Base-by-base conservation (phyloP, 2,888 invertebrate genomes). In the Oxycera nigricornis region DNA sequence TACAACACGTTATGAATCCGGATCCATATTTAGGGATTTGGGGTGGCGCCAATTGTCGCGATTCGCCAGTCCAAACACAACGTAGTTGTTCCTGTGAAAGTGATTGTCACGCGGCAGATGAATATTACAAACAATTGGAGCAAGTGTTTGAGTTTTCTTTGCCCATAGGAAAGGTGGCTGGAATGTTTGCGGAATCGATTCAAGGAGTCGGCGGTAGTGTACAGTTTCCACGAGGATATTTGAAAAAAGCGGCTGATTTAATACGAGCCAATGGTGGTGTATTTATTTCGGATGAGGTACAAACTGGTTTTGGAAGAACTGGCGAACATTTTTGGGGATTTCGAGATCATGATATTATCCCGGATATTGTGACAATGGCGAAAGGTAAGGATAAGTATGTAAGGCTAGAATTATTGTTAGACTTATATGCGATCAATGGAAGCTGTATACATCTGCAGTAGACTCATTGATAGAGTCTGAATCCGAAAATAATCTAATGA, bases 261-360 rank as follows among this genome's bases (percentile, higher is more conserved):
- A 90, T 98, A 0, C 91, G 91, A 77, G 87, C 90, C 59, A 89
- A 92, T 80, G 97, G 97, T 1, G 98, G 98, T 2, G 79, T 98
- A 1, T 95, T 92, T 81, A 91, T 99, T 74, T 89, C 95, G 2
- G 98, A 98, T 86, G 98, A 99, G 88, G 94, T 98, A 0, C 98
- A 98, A 87, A 95, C 97, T 0, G 98, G 98, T 1, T 97, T 99
- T 82, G 98, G 96, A 0, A 88, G 98, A 75, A 94, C 96, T 0
- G 98, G 98, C 0, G 94, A 94, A 65, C 89, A 94, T 81, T 98
- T 92, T 86, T 98, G 98, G 98, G 97, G 97, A n/a, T 98, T 98
- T 82, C 89, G 98, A 85, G 88, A 88, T 17, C 97, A 98, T 82
- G 94, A 87, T 2, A 90, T 96, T 6, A 80, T 88, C 24, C 98